A percentile compares a stretch with the other conserved stretches of the same genome.
Conservation (phyloP, 2,113 vertebrate species). For the Thinocorus orbignyianus region DNA sequence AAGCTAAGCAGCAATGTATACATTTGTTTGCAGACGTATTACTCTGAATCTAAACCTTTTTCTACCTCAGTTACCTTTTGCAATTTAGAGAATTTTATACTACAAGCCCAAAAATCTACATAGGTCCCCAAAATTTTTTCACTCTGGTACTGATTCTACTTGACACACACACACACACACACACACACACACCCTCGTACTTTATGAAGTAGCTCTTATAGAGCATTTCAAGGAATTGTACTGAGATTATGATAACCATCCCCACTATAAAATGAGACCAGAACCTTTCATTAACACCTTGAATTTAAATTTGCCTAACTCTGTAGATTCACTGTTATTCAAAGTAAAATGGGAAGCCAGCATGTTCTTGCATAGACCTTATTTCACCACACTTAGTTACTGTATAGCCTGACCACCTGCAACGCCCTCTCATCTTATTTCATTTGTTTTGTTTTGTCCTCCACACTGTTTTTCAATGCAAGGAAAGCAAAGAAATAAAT, state of each 20-base stretch:
- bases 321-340: constrained; percentile 66
- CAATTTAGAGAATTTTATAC: neutral
- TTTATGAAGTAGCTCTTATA: constrained; percentile 40
- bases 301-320: constrained; percentile 64
- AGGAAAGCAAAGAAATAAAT: neutral
- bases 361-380: constrained; percentile 23
- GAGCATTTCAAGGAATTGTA: constrained; percentile 40
- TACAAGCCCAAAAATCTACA: neutral
- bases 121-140: neutral
- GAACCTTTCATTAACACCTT: constrained; percentile 68
- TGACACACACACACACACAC: neutral
- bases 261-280: constrained; percentile 52
- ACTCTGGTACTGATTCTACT: neutral
- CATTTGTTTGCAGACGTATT: neutral
- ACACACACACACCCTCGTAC: neutral
- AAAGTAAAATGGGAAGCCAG: constrained; percentile 43
- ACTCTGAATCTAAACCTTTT: neutral
- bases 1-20: constrained; percentile 3
- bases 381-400: constrained; percentile 57
- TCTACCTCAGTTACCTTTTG: neutral
- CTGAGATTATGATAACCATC: neutral
- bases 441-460: neutral
- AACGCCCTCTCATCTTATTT: neutral
- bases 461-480: neutral
- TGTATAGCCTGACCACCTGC: neutral